These are phyloP conservation scores for Nasua narica DNA, from an alignment of 2,797 vertebrate genomes.

Conservation along the genomic window DNA sequence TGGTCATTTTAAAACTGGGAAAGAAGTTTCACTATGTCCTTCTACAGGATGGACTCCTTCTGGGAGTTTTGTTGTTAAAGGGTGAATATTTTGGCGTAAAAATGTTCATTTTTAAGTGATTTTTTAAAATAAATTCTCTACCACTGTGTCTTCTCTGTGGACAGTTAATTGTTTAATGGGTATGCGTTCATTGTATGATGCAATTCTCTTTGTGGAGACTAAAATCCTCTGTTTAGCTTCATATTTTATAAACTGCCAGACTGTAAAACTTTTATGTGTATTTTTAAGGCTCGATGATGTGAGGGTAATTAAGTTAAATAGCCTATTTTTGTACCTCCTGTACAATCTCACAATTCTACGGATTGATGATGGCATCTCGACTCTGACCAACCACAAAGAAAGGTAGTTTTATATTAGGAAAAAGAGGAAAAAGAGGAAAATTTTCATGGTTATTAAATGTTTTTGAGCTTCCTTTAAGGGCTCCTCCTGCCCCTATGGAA, in stretches of 20 bases:
- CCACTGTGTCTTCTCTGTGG: constrained; percentile 69
- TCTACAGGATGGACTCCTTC: background rate
- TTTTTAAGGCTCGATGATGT: constrained; percentile 76
- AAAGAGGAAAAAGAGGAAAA: background rate
- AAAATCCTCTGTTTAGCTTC: constrained; percentile 65
- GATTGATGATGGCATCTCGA: constrained; percentile 61
- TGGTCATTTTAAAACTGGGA: constrained; percentile 67
- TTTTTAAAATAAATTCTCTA: constrained; percentile 40
- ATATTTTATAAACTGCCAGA: constrained; percentile 9
- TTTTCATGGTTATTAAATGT: background rate
- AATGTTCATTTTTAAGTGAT: constrained; percentile 53
- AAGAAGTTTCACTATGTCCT: constrained; percentile 72
- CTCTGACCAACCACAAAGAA: constrained; percentile 67
- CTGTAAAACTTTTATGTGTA: constrained; percentile 57
- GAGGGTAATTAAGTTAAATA: constrained; percentile 73
- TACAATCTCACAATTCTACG: constrained; percentile 81
- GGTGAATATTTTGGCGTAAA: constrained; percentile 52
- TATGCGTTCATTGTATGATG: constrained; percentile 41
- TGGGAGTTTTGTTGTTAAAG: background rate
- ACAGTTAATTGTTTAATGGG: background rate
- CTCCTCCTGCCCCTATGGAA: background rate
- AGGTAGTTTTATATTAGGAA: background rate
- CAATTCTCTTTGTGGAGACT: constrained; percentile 55
- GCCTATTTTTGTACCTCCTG: constrained; percentile 83
- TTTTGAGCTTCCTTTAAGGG: background rate